Percentiles rank a stretch among this genome's conserved stretches.
phyloP scores from a whole-genome alignment of 2,797 vertebrate genomes.

The Pseudopleuronectes americanus region DNA sequence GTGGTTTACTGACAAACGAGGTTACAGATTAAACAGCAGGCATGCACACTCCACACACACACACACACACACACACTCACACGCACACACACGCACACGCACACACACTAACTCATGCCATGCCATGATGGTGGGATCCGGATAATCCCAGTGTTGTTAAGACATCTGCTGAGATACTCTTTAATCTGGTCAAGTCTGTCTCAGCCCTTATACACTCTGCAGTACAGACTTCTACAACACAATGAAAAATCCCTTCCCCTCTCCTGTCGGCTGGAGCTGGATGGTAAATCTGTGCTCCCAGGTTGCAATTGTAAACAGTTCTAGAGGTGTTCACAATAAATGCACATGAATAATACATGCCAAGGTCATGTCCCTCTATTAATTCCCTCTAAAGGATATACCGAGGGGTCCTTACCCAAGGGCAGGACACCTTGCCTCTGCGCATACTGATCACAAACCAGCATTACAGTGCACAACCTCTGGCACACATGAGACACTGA shows the following conservation, averaged over 20 bases:
- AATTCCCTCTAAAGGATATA: slow-evolving; percentile 58
- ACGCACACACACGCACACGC: not conserved
- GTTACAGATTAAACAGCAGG: slow-evolving; percentile 45
- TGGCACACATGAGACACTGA: slow-evolving; percentile 21
- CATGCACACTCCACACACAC: not conserved
- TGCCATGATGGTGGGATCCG: slow-evolving; percentile 31
- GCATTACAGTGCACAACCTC: slow-evolving; percentile 26
- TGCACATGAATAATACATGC: slow-evolving; percentile 66
- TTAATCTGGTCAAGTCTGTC: slow-evolving; percentile 37
- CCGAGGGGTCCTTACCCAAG: slow-evolving; percentile 49
- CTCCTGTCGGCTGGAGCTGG: not conserved
- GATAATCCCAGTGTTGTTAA: slow-evolving; percentile 57
- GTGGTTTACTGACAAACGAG: slow-evolving; percentile 55
- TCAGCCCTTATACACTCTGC: slow-evolving; percentile 3
- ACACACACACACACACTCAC: slow-evolving; percentile 6
- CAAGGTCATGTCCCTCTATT: slow-evolving; percentile 65
- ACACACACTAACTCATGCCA: slow-evolving; percentile 3
- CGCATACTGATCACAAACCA: slow-evolving; percentile 60
- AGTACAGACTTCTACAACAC: too few relatives aligned
- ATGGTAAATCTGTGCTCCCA: not conserved
- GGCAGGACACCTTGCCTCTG: slow-evolving; percentile 38
- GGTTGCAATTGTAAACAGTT: slow-evolving; percentile 6
- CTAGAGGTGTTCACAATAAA: slow-evolving; percentile 34
- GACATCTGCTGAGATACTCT: slow-evolving; percentile 41
- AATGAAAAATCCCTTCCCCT: too few relatives aligned